Base-by-base conservation (phyloP, 2,113 vertebrate species). In the Trematocara nigrifrons region DNA sequence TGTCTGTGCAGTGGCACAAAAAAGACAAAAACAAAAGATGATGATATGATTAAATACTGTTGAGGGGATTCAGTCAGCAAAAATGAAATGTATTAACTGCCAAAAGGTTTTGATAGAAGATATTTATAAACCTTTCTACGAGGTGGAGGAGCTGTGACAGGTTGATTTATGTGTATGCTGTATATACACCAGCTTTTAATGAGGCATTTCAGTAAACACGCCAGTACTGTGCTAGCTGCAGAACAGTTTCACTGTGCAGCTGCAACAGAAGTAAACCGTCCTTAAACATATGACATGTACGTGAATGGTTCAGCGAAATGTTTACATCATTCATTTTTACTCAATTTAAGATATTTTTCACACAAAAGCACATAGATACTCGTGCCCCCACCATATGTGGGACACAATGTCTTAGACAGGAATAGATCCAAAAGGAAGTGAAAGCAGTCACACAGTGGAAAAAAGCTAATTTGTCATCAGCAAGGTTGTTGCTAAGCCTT, bases 401-500 rank as follows among this genome's bases (percentile, higher is more conserved):
- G 79, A 66, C 80, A 45, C 78, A 42, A 35, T 9, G 81, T 91
- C 86, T 90, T 89, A 85, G 87, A 82, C 89, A 89, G 40, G 79
- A 93, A 91, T 91, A 92, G 87, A 87, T 79, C 74, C 81, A 59
- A 47, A 76, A 91, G 90, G 87, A 91, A 90, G 89, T 89, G 76
- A 91, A 89, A 90, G 85, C 82, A 89, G 89, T 90, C 64, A 71
- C 45, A 69, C 47, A 74, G 87, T 91, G 92, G 90, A 92, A 92
- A 91, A 91, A 87, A 29, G 87, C 82, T 86, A 45, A 87, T 94
- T 92, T 88, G 87, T 93, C 91, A 91, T 90, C 86, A 57, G 85
- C 26, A 4, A n/a, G 16, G 49, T 53, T 82, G 87, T 89, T 87
- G 84, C 61, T 26, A 29, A 82, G 56, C 89, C 57, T 79, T 80